Conservation (phyloP, 2,113 vertebrate genomes). For the Hystrix brachyura region DNA sequence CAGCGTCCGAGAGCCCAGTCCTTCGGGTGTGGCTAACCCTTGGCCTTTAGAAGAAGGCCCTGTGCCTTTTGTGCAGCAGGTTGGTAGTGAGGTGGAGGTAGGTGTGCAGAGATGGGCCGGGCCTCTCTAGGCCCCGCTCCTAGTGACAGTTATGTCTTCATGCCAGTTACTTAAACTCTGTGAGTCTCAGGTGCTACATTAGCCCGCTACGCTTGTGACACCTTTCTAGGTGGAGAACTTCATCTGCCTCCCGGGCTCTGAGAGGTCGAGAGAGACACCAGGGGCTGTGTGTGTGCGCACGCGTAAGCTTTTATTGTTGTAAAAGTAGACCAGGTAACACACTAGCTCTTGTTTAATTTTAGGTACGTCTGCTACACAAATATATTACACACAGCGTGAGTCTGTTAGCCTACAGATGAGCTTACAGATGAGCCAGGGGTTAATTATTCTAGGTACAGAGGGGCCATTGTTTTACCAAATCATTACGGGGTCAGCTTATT, state of each 20-base stretch:
- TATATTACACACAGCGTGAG: not conserved
- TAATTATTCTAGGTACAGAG: conserved; percentile 1
- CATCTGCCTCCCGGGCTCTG: not conserved
- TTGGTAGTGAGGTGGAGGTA: not conserved
- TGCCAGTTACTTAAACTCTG: not conserved
- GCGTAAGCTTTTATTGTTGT: conserved; percentile 2
- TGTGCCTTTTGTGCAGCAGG: not conserved
- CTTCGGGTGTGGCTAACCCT: not conserved
- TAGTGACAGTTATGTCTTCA: not conserved
- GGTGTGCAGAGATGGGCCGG: not conserved
- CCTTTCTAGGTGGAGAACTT: not conserved
- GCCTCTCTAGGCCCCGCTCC: too few species aligned
- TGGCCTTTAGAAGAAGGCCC: not conserved
- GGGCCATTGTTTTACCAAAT: conserved; percentile 6
- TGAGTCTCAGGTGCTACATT: not conserved
- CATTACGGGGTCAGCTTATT: not conserved
- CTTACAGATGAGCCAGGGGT: not conserved
- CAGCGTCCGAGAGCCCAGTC: not conserved
- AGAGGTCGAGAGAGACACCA: not conserved
- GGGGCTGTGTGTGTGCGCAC: not conserved
- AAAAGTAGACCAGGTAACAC: not conserved
- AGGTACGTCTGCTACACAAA: conserved; percentile 44
- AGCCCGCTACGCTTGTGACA: not conserved
- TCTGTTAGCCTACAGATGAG: not conserved
- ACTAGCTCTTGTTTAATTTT: conserved; percentile 51